phyloP scores from a whole-genome alignment of 2,888 invertebrate species.

The Zygothrica quintamaculata region DNA sequence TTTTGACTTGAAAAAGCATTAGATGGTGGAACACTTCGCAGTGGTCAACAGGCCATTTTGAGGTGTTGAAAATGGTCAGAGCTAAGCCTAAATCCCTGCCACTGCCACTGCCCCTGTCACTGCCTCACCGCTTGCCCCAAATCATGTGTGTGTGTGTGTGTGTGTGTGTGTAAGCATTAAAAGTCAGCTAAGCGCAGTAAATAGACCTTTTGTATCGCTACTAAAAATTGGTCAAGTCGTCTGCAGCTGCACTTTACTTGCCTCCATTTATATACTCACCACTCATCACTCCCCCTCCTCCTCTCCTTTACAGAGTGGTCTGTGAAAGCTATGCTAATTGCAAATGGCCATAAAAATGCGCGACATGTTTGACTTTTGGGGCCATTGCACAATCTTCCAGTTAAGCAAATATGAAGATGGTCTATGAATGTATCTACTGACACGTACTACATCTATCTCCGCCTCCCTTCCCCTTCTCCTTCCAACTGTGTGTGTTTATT shows the following conservation, averaged over 20 bases:
- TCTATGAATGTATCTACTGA: neutral
- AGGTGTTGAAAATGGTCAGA: constrained; percentile 71
- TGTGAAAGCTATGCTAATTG: constrained; percentile 66
- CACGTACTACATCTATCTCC: neutral
- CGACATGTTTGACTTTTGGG: constrained; percentile 56
- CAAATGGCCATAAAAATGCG: constrained; percentile 73
- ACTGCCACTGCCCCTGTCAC: neutral
- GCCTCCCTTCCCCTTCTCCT: neutral
- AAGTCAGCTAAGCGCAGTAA: neutral
- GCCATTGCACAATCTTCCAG: constrained; percentile 1
- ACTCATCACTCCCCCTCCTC: neutral
- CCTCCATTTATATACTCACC: neutral
- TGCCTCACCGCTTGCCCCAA: neutral
- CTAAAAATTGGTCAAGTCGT: neutral
- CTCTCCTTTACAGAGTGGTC: constrained; percentile 10
- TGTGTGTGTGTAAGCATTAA: no score
- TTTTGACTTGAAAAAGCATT: constrained; percentile 52
- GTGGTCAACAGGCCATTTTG: constrained; percentile 28
- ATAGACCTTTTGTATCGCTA: neutral
- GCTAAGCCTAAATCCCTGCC: neutral
- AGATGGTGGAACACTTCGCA: constrained; percentile 31
- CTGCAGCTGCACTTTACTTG: constrained; percentile 4
- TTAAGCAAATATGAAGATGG: constrained; percentile 11
- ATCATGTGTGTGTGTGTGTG: no score
- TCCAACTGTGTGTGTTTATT: no score